A percentile compares a stretch with the other conserved stretches of the same genome.
These are phyloP conservation scores for Sialis fuliginosa DNA, from an alignment of 2,888 invertebrate species.

Conservation along the genomic window DNA sequence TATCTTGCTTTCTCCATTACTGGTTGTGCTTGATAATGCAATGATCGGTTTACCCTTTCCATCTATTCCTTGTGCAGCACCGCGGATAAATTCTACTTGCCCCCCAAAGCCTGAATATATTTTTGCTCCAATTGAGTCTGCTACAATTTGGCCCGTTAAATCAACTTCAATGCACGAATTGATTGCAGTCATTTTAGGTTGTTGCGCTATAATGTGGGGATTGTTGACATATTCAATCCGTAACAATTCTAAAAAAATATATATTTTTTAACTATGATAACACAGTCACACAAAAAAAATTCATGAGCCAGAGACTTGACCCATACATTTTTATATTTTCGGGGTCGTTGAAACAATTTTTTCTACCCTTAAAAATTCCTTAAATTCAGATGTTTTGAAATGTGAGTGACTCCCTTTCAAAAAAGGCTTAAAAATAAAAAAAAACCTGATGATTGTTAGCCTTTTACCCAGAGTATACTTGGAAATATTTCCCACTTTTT, in stretches of 20 bases:
- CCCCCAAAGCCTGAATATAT: constrained; percentile 46
- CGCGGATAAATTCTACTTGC: constrained; percentile 47
- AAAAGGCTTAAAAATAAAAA: no score
- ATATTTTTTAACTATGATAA: not conserved
- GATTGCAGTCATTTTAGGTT: constrained; percentile 43
- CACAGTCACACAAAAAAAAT: no score
- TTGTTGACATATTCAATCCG: constrained; percentile 34
- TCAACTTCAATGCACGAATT: constrained; percentile 50
- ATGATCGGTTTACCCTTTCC: constrained; percentile 47
- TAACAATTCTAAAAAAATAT: constrained; percentile 27
- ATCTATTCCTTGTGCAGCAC: constrained; percentile 42
- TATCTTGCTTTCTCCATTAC: constrained; percentile 40
- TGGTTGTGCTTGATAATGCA: constrained; percentile 38
- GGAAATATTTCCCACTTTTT: no score
- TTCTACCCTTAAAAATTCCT: no score
- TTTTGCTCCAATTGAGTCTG: constrained; percentile 39
- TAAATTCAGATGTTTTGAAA: no score
- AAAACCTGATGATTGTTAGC: no score
- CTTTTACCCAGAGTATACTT: no score
- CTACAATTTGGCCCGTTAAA: constrained; percentile 42
- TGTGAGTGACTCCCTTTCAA: no score
- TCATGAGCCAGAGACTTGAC: no score
- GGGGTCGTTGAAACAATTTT: no score
- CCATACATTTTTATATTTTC: no score
- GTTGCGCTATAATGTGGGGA: constrained; percentile 32